These are phyloP conservation scores for Cremastinae sp. DNA, from an alignment of 2,888 invertebrate genomes.

Conservation along the genomic window DNA sequence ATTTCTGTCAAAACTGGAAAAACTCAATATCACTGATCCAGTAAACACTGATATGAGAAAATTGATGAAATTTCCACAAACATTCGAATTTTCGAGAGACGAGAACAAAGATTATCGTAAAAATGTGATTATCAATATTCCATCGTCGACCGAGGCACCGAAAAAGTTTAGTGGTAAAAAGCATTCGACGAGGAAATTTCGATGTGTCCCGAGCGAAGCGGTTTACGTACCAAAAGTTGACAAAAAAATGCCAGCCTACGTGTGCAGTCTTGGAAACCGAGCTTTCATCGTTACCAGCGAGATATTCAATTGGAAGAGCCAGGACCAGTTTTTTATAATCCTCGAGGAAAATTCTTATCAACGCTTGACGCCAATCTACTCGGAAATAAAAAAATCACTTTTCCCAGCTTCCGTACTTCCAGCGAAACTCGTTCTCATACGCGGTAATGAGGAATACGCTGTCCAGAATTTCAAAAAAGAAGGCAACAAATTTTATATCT, in stretches of 20 bases:
- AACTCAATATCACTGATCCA: slow-evolving; percentile 61
- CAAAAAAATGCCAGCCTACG: slow-evolving; percentile 68
- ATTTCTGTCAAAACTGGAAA: slow-evolving; percentile 70
- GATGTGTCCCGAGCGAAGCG: slow-evolving; percentile 66
- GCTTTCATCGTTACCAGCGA: slow-evolving; percentile 71
- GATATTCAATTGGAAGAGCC: slow-evolving; percentile 69
- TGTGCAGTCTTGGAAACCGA: slow-evolving; percentile 65
- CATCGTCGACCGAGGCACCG: slow-evolving; percentile 25
- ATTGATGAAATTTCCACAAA: too few species aligned
- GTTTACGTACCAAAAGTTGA: slow-evolving; percentile 67
- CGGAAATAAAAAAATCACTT: slow-evolving; percentile 40
- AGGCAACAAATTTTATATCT: background rate
- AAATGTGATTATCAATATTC: slow-evolving; percentile 23
- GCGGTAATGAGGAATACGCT: slow-evolving; percentile 65
- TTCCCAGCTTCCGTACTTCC: slow-evolving; percentile 64
- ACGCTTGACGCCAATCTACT: slow-evolving; percentile 50
- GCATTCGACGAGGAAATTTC: slow-evolving; percentile 60
- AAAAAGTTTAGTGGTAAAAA: slow-evolving; percentile 17
- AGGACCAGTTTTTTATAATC: slow-evolving; percentile 64
- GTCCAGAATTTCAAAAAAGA: slow-evolving; percentile 55
- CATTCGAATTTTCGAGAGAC: slow-evolving; percentile 11
- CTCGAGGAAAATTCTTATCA: slow-evolving; percentile 66
- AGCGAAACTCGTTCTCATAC: slow-evolving; percentile 69
- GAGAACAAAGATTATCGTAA: background rate
- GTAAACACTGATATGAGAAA: too few species aligned